Base-by-base conservation (phyloP, 2,113 vertebrate species). In the Polypterus bichir region DNA sequence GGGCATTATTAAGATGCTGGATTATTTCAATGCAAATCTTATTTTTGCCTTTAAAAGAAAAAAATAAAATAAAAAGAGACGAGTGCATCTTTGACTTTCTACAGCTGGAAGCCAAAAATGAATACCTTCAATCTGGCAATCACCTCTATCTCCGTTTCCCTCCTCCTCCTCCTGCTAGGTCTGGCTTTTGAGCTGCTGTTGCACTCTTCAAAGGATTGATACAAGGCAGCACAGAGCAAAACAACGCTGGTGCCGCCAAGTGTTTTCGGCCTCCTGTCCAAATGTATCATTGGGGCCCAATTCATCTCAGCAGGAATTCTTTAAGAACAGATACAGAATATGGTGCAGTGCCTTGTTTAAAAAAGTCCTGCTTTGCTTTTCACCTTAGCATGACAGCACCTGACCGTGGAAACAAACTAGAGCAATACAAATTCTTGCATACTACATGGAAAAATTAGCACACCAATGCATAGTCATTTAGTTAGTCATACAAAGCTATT, bases 251-350 rank as follows among this genome's bases (percentile, higher is more conserved):
- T 54, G 44, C 55, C 27, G 56, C 55, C 49, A 55, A 69, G 60
- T 68, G 47, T 67, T 65, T 60, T 68, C 49, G 66, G 59, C 66
- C 66, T 63, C 62, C 61, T 62, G 64, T 69, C 59, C 65, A 74
- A 65, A 66, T 62, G 57, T 63, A 68, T 73, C 66, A 66, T 59
- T 54, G 9, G 61, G 64, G 67, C 56, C 66, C 65, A 61, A 59
- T 69, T 73, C 58, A 59, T 71, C 65, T 64, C 63, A 48, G 52
- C 56, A 52, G 70, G 66, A 62, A 53, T 61, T 47, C 58, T 61
- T 64, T 58, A 49, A 57, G 69, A 61, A 69, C 59, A 69, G 60
- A 70, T 66, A 61, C 56, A 49, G 9, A 44, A 59, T 57, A 55
- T 64, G 11, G 45, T 49, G 55, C 48, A 64, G 45, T 11, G 48